These are phyloP conservation scores for Chiloscyllium plagiosum DNA, from an alignment of 2,113 vertebrate species.

Conservation along the genomic window DNA sequence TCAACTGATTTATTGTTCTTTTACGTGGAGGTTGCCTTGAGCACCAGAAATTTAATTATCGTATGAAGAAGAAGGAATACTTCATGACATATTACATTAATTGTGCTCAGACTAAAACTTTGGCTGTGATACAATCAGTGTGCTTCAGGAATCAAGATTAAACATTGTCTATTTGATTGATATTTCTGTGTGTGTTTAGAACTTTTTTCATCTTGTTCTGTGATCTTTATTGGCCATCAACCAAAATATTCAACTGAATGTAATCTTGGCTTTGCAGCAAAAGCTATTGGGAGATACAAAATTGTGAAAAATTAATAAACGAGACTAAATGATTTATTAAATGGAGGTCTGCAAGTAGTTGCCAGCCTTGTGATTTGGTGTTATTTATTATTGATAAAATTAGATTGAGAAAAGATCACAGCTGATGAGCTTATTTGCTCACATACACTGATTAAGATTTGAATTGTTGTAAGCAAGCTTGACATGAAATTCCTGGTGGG, in stretches of 20 bases:
- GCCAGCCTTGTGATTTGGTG: background rate
- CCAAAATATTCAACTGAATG: slow-evolving; percentile 24
- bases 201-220: background rate
- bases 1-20: slow-evolving; percentile 9
- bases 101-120: background rate
- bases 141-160: slow-evolving; percentile 12
- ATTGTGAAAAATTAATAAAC: background rate
- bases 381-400: slow-evolving; percentile 5
- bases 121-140: background rate
- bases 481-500: background rate
- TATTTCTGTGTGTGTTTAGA: slow-evolving; percentile 4
- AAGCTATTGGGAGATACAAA: slow-evolving; percentile 1
- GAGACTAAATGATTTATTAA: slow-evolving; percentile 11
- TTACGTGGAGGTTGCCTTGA: slow-evolving; percentile 23
- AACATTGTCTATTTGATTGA: slow-evolving; percentile 15
- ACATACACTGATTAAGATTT: background rate
- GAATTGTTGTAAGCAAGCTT: background rate
- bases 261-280: background rate
- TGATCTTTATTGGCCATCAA: background rate
- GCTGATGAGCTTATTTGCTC: background rate
- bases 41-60: slow-evolving; percentile 22
- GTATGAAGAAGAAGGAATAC: background rate
- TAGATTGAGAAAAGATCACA: background rate
- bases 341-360: background rate
- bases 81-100: slow-evolving; percentile 31